Evolutionary conservation across 2,888 invertebrate species (phyloP).

Genomic region (Meta bourneti): DNA sequence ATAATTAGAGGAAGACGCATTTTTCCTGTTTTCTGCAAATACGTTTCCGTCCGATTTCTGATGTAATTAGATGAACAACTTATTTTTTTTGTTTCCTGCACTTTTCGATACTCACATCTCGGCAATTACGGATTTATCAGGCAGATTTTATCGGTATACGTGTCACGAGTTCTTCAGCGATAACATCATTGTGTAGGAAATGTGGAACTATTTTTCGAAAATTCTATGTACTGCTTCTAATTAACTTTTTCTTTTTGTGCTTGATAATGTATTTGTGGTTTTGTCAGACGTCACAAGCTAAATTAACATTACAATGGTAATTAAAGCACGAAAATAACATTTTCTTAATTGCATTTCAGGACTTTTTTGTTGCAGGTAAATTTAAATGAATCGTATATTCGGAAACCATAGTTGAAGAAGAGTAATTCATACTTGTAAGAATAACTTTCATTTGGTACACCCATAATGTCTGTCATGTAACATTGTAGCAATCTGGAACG

Average conservation of each 20-base stretch:
- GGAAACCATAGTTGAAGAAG: too few relatives aligned
- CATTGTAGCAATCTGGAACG: too few relatives aligned
- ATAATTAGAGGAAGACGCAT: constrained; percentile 25
- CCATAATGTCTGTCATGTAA: too few relatives aligned
- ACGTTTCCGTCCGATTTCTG: constrained; percentile 8
- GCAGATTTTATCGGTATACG: constrained; percentile 36
- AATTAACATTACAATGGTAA: background rate
- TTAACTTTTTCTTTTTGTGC: background rate
- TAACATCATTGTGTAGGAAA: background rate
- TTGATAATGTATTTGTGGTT: background rate
- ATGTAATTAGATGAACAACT: constrained; percentile 21
- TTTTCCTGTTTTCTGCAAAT: constrained; percentile 30
- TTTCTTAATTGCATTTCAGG: background rate
- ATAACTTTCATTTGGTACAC: too few relatives aligned
- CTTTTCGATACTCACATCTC: constrained; percentile 2
- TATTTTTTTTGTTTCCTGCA: background rate
- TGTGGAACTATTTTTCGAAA: background rate
- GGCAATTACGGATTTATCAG: constrained; percentile 48
- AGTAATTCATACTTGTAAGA: too few relatives aligned
- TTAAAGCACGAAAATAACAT: background rate
- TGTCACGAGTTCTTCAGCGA: constrained; percentile 5
- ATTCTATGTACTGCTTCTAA: background rate
- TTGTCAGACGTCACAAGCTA: background rate
- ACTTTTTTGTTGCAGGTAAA: too few relatives aligned
- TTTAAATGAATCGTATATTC: too few relatives aligned